phyloP scores from a whole-genome alignment of 2,888 invertebrate species.

The Lymantria dispar region DNA sequence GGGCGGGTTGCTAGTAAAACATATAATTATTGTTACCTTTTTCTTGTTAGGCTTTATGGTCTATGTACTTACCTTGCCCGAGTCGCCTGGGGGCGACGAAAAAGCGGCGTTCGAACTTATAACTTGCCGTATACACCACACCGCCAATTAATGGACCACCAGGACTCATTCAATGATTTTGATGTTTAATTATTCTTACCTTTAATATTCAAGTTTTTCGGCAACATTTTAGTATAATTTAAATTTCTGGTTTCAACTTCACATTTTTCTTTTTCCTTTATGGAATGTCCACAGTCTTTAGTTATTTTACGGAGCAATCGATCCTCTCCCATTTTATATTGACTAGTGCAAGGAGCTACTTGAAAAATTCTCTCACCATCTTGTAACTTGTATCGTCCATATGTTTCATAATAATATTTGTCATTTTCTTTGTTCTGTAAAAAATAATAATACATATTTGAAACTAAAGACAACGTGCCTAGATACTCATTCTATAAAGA shows the following conservation, averaged over 20 bases:
- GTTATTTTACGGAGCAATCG: conserved; percentile 28
- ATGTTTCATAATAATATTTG: conserved; percentile 49
- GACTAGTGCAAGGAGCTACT: conserved; percentile 51
- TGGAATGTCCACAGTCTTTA: not conserved
- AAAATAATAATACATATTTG: too few species aligned
- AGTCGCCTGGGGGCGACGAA: too few species aligned
- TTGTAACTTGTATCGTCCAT: conserved; percentile 49
- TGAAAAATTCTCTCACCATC: conserved; percentile 54
- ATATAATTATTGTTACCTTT: too few species aligned
- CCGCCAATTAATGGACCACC: too few species aligned
- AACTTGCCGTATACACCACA: too few species aligned
- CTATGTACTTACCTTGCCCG: too few species aligned
- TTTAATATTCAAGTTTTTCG: conserved; percentile 42
- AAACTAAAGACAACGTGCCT: too few species aligned
- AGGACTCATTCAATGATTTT: too few species aligned
- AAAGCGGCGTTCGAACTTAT: too few species aligned
- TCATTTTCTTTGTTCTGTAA: conserved; percentile 19
- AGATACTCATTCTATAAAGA: too few species aligned
- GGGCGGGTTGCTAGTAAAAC: too few species aligned
- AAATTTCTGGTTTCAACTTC: conserved; percentile 37
- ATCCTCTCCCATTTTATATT: conserved; percentile 44
- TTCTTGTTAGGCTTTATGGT: too few species aligned
- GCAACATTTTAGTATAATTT: conserved; percentile 38
- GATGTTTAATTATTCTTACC: conserved; percentile 19
- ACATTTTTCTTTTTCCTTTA: conserved; percentile 33